Percentiles rank a stretch among this genome's conserved stretches.
Conservation (phyloP, 1,140 invertebrate species). For the Meloidogyne exigua region DNA sequence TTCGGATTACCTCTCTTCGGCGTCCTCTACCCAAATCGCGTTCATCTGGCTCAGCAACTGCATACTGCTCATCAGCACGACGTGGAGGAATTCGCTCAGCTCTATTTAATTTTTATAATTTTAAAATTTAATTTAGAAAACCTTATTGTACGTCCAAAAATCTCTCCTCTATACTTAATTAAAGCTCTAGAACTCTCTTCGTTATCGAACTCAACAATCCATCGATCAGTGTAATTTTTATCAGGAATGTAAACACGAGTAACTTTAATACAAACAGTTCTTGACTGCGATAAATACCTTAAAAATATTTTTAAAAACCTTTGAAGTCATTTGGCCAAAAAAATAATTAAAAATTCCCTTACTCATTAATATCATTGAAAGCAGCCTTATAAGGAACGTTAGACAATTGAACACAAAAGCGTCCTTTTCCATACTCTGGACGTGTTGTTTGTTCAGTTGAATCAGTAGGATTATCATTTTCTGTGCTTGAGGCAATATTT, state of each 20-base stretch:
- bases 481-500: background rate
- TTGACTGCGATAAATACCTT: constrained; percentile 16
- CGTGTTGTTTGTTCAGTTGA: background rate
- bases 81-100: constrained; percentile 27
- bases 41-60: constrained; percentile 29
- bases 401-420: constrained; percentile 39
- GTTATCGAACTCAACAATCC: constrained; percentile 40
- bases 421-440: constrained; percentile 1
- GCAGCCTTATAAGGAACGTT: constrained; percentile 38
- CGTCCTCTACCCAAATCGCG: background rate
- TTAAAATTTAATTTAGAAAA: constrained; percentile 7
- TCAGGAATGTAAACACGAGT: constrained; percentile 34
- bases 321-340: background rate
- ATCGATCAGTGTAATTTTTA: constrained; percentile 33
- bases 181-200: constrained; percentile 25
- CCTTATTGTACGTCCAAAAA: constrained; percentile 26
- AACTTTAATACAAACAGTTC: constrained; percentile 21
- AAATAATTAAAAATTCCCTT: constrained; percentile 12
- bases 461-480: background rate
- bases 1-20: background rate
- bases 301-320: too few relatives aligned
- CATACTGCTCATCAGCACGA: constrained; percentile 34
- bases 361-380: constrained; percentile 33
- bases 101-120: constrained; percentile 16
- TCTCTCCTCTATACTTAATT: constrained; percentile 32